A percentile compares a stretch with the other conserved stretches of the same genome.
Conservation (phyloP, 2,888 invertebrate species). For the Cosmorhoe ocellata region DNA sequence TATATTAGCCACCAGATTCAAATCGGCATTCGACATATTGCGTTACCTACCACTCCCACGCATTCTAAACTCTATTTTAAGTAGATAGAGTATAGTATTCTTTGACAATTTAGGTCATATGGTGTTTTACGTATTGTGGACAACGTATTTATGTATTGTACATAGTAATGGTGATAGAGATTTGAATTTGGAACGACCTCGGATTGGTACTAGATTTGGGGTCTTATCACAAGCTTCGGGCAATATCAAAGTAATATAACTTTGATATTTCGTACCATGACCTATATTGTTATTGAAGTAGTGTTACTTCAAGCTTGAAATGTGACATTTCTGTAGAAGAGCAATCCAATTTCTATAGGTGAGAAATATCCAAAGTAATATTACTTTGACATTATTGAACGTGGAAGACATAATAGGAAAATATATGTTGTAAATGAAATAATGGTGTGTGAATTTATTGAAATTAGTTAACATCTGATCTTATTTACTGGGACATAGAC, state of each 20-base stretch:
- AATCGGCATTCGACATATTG: conserved; percentile 70
- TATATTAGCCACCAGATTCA: conserved; percentile 72
- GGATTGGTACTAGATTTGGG: conserved; percentile 14
- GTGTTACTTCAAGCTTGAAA: too few species aligned
- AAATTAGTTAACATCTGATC: conserved; percentile 3
- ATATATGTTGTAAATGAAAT: background rate
- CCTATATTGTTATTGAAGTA: too few species aligned
- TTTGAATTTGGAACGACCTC: conserved; percentile 46
- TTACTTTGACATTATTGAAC: too few species aligned
- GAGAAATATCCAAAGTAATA: too few species aligned
- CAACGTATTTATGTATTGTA: conserved; percentile 45
- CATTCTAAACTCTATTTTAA: conserved; percentile 32
- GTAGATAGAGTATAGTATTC: conserved; percentile 35
- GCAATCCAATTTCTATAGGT: too few species aligned
- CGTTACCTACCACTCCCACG: conserved; percentile 46
- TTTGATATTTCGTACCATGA: too few species aligned
- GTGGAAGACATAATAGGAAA: too few species aligned
- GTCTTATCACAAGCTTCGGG: too few species aligned
- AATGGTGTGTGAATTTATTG: conserved; percentile 1
- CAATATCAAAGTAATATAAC: too few species aligned
- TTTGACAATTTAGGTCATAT: conserved; percentile 46
- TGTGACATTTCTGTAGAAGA: too few species aligned
- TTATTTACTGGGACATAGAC: conserved; percentile 12
- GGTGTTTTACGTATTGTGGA: conserved; percentile 43
- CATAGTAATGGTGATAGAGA: conserved; percentile 44